Base-by-base conservation (phyloP, 30 jellyfish, hydroid and myxozoan species). In the Sanderia malayensis region DNA sequence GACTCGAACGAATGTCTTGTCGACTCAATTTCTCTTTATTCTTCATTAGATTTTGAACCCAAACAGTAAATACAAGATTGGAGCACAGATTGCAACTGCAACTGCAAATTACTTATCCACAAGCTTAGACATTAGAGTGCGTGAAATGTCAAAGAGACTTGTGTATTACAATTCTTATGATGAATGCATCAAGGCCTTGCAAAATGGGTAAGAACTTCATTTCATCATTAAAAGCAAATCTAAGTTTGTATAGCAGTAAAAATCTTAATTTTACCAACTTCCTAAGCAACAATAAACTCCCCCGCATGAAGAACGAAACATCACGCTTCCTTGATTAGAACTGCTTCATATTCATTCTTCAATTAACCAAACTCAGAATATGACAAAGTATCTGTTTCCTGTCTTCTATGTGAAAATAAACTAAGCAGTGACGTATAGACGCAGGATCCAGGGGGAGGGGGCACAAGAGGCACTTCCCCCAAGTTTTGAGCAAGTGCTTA, bases 141-240 rank as follows among this genome's bases (percentile, higher is more conserved):
- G 69, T 18, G 28, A 69, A n/a, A 67, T 69, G 20, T 69, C 13
- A 28, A 46, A 27, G 19, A 69, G 69, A 69, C 31, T 45, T 15
- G 0, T 1, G 17, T 1, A 9, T 44, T 69, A 26, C 53, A 0
- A 4, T 0, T 1, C 70, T 10, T 27, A 4, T 0, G 29, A 0
- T 4, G 44, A 69, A 49, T 41, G 69, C 20, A 19, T 46, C 45
- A 47, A 69, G 1, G 58, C 57, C 17, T 62, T 69, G 27, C 22
- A 69, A 44, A 27, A 24, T 9, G 46, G 81, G 81, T 44, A 46
- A 2, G 81, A 41, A 15, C 8, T 41, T 6, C 8, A 41, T n/a
- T n/a, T n/a, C n/a, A n/a, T n/a, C n/a, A n/a, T n/a, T n/a, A n/a
- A n/a, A n/a, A n/a, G n/a, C n/a, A n/a, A n/a, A n/a, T n/a, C n/a